Base-by-base conservation (phyloP, 2,113 vertebrate species). In the Melozone crissalis region DNA sequence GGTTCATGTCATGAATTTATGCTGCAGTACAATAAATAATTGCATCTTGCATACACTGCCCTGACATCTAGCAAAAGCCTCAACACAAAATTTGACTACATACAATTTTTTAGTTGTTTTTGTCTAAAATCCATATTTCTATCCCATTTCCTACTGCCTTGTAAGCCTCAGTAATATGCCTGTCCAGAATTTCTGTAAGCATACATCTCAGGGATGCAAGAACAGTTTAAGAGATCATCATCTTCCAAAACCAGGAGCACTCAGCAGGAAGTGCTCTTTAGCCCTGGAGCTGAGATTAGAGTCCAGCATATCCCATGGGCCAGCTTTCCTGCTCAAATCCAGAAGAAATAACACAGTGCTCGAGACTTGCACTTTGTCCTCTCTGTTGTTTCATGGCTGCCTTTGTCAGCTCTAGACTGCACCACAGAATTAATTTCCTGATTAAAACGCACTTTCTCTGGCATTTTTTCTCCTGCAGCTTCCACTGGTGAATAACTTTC, bases 281-380 rank as follows among this genome's bases (percentile, higher is more conserved):
- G 37, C 27, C 8, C 33, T 7, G 6, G 35, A 62, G 37, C 57
- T 49, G 19, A 43, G 35, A 86, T 26, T 73, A 31, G 44, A 68
- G n/a, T 28, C 69, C 69, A 58, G 37, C 2, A 2, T 7, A 49
- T 20, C 14, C 23, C 66, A 46, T 0, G 0, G 12, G 11, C 4
- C 18, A 31, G 15, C 33, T 43, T 59, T 61, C 24, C 39, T 57
- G 21, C 55, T 61, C 67, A 63, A 43, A 63, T 37, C 11, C 24
- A 52, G 22, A 62, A 39, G 57, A 59, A 67, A 33, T 1, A 3
- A 8, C 14, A 6, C 1, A 0, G 15, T 2, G 12, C 52, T 27
- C 2, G 1, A 66, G 18, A 27, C 7, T 74, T 44, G 15, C 9
- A 21, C 43, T 21, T 72, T 28, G 9, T 19, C 16, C 35, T 7